phyloP scores from a whole-genome alignment of 2,113 vertebrate genomes.

The Passer domesticus region DNA sequence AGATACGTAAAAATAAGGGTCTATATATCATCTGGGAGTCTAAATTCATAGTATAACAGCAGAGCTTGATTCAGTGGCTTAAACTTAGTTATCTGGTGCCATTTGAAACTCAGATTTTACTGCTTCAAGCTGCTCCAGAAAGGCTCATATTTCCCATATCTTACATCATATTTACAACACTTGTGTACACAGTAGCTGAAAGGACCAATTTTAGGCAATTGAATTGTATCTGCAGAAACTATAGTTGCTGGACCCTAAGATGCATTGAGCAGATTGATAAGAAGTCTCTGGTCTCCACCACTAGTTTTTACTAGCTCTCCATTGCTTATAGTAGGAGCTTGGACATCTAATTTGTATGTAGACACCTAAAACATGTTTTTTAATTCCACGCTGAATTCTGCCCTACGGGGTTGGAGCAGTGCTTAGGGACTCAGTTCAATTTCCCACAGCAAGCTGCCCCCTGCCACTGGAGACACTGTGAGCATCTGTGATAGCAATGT shows the following conservation, averaged over 20 bases:
- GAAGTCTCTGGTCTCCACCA: background rate
- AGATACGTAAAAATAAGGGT: background rate
- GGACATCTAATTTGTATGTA: background rate
- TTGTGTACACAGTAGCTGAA: background rate
- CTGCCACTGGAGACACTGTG: background rate
- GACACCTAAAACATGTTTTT: accelerated
- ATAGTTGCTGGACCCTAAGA: background rate
- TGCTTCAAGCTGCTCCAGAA: background rate
- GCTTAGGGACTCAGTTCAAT: background rate
- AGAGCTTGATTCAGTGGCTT: background rate
- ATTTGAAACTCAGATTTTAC: background rate
- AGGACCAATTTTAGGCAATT: background rate
- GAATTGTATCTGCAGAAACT: background rate
- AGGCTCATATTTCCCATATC: background rate
- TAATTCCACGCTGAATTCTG: background rate
- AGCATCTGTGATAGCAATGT: background rate
- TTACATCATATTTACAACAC: background rate
- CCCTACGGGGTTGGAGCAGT: background rate
- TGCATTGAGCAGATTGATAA: accelerated
- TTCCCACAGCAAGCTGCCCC: background rate
- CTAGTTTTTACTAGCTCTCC: background rate
- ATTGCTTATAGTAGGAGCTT: background rate
- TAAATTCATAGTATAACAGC: background rate
- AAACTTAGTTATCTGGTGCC: background rate
- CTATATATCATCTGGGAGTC: background rate